phyloP scores from a whole-genome alignment of 1,140 invertebrate genomes.

The Lepidurus apus region DNA sequence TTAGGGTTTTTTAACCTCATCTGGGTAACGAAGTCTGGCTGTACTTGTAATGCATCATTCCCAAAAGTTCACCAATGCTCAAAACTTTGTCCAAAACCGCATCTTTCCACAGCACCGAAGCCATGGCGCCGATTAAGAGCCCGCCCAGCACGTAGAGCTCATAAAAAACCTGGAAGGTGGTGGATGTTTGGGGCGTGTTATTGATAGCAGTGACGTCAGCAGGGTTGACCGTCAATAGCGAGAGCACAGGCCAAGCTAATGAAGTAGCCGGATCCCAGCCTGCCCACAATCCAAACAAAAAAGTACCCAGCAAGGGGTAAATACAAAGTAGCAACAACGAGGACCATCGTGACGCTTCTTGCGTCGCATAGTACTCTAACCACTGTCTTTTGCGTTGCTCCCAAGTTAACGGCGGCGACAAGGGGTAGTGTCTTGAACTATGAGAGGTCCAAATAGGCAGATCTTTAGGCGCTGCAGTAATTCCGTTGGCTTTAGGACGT shows the following conservation, averaged over 20 bases:
- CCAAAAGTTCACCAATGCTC: neutral
- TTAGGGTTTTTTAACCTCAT: neutral
- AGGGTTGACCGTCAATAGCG: conserved; percentile 24
- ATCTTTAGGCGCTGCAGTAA: neutral
- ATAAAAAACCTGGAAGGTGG: conserved; percentile 24
- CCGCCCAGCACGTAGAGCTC: conserved; percentile 28
- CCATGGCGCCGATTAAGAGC: neutral
- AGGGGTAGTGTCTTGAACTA: neutral
- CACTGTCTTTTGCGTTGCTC: neutral
- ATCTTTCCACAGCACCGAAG: neutral
- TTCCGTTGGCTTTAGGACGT: neutral
- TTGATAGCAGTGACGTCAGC: conserved; percentile 19
- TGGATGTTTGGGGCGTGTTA: conserved; percentile 15
- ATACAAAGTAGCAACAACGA: conserved; percentile 19
- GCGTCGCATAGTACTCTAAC: conserved; percentile 15
- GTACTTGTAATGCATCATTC: conserved; percentile 15
- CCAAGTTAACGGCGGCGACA: neutral
- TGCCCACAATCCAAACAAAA: conserved; percentile 32
- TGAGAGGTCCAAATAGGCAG: neutral
- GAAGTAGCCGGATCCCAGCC: conserved; percentile 26
- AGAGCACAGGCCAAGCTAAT: conserved; percentile 27
- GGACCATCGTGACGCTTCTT: conserved; percentile 28
- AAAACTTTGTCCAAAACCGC: neutral
- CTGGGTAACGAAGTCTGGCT: neutral
- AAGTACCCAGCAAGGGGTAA: conserved; percentile 32